Evolutionary conservation across 2,888 invertebrate genomes (phyloP).

Genomic region (Amorpha juglandis): DNA sequence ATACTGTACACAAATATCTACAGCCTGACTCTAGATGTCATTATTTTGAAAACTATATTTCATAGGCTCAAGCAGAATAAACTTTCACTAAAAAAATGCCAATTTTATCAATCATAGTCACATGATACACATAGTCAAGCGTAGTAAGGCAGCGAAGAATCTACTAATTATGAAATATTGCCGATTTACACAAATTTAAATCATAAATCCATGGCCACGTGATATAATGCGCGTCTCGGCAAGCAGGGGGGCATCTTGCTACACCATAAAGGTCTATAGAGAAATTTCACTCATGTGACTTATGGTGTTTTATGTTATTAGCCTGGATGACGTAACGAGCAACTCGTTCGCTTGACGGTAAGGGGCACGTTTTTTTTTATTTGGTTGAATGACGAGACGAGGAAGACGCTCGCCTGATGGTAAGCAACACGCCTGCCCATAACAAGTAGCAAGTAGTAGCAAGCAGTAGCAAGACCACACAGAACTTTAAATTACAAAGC

Average conservation of each 20-base stretch:
- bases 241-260: background rate
- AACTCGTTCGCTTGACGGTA: too few relatives aligned
- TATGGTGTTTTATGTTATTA: background rate
- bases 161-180: slow-evolving; percentile 27
- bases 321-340: too few relatives aligned
- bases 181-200: slow-evolving; percentile 14
- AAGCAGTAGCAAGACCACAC: too few relatives aligned
- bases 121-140: background rate
- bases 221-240: slow-evolving; percentile 1
- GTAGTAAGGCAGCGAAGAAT: background rate
- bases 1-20: too few relatives aligned
- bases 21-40: too few relatives aligned
- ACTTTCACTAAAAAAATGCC: background rate
- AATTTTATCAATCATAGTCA: background rate
- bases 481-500: too few relatives aligned
- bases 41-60: too few relatives aligned
- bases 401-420: too few relatives aligned
- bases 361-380: too few relatives aligned
- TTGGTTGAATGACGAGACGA: too few relatives aligned
- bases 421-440: too few relatives aligned
- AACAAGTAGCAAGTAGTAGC: too few relatives aligned
- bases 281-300: background rate
- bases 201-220: slow-evolving; percentile 5
- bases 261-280: background rate
- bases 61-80: background rate